These are phyloP conservation scores for Catamblyrhynchus diadema DNA, from an alignment of 2,797 vertebrate species.

Conservation along the genomic window DNA sequence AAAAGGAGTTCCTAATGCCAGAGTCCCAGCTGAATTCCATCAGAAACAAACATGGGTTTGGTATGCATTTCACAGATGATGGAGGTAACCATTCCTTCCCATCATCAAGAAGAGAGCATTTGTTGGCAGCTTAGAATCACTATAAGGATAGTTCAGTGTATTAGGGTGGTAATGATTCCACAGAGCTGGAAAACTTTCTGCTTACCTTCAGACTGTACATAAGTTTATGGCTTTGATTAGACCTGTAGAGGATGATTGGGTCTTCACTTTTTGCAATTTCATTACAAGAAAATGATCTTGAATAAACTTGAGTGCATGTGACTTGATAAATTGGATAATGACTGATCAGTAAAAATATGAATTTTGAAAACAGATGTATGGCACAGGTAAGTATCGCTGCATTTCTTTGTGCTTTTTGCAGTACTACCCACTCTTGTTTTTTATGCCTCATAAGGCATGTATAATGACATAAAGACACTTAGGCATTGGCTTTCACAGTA, in stretches of 20 bases:
- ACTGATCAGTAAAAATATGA: background rate
- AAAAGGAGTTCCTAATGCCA: background rate
- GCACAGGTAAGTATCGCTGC: background rate
- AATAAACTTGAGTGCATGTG: background rate
- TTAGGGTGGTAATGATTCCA: background rate
- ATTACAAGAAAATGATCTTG: background rate
- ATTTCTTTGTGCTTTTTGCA: background rate
- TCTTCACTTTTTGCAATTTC: background rate
- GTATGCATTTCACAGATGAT: constrained; percentile 33
- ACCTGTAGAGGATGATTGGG: background rate
- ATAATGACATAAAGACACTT: background rate
- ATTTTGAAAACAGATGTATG: background rate
- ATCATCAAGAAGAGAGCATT: constrained; percentile 5
- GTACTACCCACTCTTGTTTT: background rate
- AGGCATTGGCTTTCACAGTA: background rate
- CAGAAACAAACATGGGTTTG: constrained; percentile 14
- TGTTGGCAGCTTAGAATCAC: background rate
- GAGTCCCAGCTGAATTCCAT: constrained; percentile 14
- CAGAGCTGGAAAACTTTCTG: background rate
- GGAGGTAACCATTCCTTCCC: background rate
- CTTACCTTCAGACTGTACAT: background rate
- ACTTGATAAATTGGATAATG: background rate
- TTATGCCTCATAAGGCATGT: background rate
- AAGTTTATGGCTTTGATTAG: background rate
- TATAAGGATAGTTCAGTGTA: background rate